A percentile compares a stretch with the other conserved stretches of the same genome.
These are phyloP conservation scores for Petroica traversi DNA, from an alignment of 2,113 vertebrate genomes.

Conservation along the genomic window DNA sequence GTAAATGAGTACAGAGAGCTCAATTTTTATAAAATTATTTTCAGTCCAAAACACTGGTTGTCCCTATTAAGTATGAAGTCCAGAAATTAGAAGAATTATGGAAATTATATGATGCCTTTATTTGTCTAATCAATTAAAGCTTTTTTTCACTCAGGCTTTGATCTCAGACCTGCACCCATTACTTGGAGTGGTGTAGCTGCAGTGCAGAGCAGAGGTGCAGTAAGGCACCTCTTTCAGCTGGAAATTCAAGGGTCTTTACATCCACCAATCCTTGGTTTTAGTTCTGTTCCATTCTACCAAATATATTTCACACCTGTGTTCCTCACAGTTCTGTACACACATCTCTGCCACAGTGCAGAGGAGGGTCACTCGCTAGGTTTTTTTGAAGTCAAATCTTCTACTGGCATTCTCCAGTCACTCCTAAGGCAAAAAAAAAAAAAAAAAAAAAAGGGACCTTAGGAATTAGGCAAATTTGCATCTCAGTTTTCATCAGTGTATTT, in stretches of 20 bases:
- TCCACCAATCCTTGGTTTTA: not conserved
- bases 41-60: not conserved
- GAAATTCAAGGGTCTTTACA: not conserved
- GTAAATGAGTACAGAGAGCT: not conserved
- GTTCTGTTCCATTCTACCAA: not conserved
- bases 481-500: not conserved
- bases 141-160: not conserved
- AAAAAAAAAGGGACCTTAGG: not conserved
- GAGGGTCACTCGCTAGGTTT: not conserved
- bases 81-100: not conserved
- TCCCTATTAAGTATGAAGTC: not conserved
- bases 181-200: not conserved
- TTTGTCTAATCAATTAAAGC: not conserved
- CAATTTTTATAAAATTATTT: not conserved
- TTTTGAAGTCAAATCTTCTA: not conserved
- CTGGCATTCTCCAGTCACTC: not conserved
- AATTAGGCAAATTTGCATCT: not conserved
- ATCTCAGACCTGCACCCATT: not conserved
- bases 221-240: not conserved
- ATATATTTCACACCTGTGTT: not conserved
- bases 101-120: not conserved
- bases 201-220: not conserved
- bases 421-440: not conserved
- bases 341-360: not conserved
- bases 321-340: accelerated